Percentiles rank a stretch among this genome's conserved stretches.
Conservation (phyloP, 2,888 invertebrate genomes). For the Machimus rusticus region DNA sequence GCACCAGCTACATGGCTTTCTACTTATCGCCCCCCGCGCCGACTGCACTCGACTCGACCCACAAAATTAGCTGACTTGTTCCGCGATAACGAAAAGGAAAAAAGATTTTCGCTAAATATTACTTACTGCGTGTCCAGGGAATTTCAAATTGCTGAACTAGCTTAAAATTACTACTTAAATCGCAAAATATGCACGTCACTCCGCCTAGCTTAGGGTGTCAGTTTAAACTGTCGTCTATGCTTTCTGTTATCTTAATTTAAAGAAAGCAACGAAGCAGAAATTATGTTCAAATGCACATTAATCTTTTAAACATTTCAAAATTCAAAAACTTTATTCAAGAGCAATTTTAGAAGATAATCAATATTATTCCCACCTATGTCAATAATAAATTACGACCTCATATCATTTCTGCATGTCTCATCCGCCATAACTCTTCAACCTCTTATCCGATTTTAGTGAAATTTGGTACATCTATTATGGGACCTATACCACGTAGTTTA, state of each 20-base stretch:
- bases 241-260: neutral
- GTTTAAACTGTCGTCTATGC: neutral
- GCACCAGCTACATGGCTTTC: slow-evolving; percentile 11
- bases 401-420: too few relatives aligned
- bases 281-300: neutral
- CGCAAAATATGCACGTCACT: neutral
- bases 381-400: too few relatives aligned
- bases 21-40: neutral
- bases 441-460: too few relatives aligned
- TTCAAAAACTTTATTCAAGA: too few relatives aligned
- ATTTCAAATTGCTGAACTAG: neutral
- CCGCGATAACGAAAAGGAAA: neutral
- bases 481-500: too few relatives aligned
- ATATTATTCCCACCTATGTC: too few relatives aligned
- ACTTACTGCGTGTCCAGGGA: neutral
- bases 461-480: too few relatives aligned
- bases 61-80: neutral
- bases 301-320: neutral
- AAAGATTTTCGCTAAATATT: neutral
- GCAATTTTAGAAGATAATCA: too few relatives aligned
- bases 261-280: neutral
- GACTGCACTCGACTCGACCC: neutral
- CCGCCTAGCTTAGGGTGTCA: neutral
- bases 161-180: neutral
- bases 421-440: too few relatives aligned